Evolutionary conservation across 2,113 vertebrate genomes (phyloP).

Genomic region (Neodon shergylaensis): DNA sequence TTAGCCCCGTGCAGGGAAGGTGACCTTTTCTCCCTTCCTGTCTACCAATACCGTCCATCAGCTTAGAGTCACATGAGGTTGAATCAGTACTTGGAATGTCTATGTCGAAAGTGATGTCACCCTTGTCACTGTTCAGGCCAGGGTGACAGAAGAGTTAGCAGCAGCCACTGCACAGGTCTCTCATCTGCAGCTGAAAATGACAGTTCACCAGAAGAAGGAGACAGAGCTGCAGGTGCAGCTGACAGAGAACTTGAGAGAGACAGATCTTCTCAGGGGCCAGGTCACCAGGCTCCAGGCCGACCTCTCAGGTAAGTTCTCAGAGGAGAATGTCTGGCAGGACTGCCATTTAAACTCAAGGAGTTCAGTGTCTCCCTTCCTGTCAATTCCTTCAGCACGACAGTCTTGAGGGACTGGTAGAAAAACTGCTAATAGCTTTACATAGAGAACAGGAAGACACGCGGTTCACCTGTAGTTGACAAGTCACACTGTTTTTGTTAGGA

Average conservation of each 20-base stretch:
- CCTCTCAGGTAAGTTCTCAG: constrained; percentile 86
- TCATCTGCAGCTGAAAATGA: constrained; percentile 92
- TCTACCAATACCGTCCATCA: neutral
- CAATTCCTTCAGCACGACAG: neutral
- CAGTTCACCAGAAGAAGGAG: constrained; percentile 91
- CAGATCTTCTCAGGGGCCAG: constrained; percentile 82
- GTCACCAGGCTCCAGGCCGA: constrained; percentile 87
- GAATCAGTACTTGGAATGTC: neutral
- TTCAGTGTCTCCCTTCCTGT: neutral
- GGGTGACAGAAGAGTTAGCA: constrained; percentile 92
- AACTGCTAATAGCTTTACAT: neutral
- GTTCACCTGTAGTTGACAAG: neutral
- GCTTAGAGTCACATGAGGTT: neutral
- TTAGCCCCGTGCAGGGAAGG: neutral
- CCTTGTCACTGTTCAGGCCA: constrained; percentile 85
- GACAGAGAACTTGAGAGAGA: constrained; percentile 86
- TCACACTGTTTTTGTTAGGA: neutral
- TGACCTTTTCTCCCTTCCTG: neutral
- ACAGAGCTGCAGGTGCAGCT: constrained; percentile 89
- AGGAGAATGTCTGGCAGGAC: neutral
- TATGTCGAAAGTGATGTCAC: neutral
- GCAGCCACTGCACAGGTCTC: constrained; percentile 90
- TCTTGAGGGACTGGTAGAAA: neutral
- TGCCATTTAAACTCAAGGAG: neutral
- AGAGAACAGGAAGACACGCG: neutral